phyloP scores from a whole-genome alignment of 2,113 vertebrate genomes.

The Cryptotis parvus region DNA sequence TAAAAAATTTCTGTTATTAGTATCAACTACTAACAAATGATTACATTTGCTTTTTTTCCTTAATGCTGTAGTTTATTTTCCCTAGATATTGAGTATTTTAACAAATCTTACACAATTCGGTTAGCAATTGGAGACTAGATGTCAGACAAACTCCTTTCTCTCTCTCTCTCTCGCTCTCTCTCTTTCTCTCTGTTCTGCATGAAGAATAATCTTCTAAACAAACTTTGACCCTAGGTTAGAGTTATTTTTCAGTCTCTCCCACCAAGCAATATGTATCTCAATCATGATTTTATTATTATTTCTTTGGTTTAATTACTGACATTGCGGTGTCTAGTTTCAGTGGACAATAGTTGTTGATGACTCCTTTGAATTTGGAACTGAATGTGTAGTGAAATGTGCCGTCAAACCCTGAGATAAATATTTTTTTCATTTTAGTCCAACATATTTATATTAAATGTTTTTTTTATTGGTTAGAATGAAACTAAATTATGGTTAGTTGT shows the following conservation, averaged over 20 bases:
- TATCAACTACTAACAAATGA: constrained; percentile 1
- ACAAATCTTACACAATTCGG: background rate
- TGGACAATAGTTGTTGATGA: background rate
- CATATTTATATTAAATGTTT: constrained; percentile 24
- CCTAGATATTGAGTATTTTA: constrained; percentile 28
- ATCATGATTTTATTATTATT: constrained; percentile 52
- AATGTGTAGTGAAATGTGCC: background rate
- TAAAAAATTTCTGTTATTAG: constrained; percentile 21
- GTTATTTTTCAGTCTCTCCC: constrained; percentile 24
- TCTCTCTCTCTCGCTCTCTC: background rate
- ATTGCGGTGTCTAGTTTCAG: constrained; percentile 29
- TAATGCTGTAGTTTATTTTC: background rate
- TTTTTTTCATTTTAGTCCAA: constrained; percentile 2
- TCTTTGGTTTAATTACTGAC: constrained; percentile 32
- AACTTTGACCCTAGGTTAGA: constrained; percentile 47
- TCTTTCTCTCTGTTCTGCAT: background rate
- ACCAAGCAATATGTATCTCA: constrained; percentile 34
- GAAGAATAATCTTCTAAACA: constrained; percentile 47
- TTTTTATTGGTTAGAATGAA: constrained; percentile 37
- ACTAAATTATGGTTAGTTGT: constrained; percentile 10
- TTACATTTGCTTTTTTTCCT: constrained; percentile 37
- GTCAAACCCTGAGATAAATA: constrained; percentile 55
- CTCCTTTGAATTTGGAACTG: constrained; percentile 29
- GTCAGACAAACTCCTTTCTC: background rate
- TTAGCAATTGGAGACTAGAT: background rate